Base-by-base conservation (phyloP, 2,888 invertebrate species). In the Lapara coniferarum region DNA sequence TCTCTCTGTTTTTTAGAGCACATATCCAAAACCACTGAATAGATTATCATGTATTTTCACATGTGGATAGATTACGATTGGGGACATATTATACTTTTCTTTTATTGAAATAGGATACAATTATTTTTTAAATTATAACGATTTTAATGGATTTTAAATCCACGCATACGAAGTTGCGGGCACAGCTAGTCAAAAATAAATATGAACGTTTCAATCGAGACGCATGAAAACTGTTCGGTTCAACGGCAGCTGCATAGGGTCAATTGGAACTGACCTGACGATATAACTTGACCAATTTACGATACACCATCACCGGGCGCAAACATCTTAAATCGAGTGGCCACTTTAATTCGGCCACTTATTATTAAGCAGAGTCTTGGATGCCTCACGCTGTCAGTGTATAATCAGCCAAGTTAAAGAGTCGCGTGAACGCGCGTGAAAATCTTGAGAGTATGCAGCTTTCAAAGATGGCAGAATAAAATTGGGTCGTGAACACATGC, bases 211-310 rank as follows among this genome's bases (percentile, higher is more conserved):
- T 69, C 68, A 69, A 69, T 81, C 79, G 79, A 85, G 84, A 79
- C 83, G 79, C 80, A 86, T 85, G 82, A 81, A 86, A 87, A 86
- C 83, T 80, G 81, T 84, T 80, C 81, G 86, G 81, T 82, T 80
- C 80, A 77, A 75, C 84, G 83, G 86, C 92, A 88, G 92, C 92
- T 89, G 90, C 89, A 84, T 82, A 72, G 84, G 92, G 92, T 92
- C 87, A 92, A 92, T 91, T 92, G 85, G 77, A 77, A 83, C 80
- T 92, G 92, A 92, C 92, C 88, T 86, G 82, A 86, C 81, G 84
- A 83, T 85, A 83, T 79, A 87, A 86, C 79, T 83, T 82, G 77
- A 80, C 86, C 78, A 81, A 86, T 84, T 86, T 81, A 78, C 79
- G 76, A 79, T 72, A 79, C 74, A 74, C 75, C 72, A 66, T 68